A percentile compares a stretch with the other conserved stretches of the same genome.
Evolutionary conservation across 2,888 invertebrate species (phyloP).

Genomic region (Hipparchia sbordonii): DNA sequence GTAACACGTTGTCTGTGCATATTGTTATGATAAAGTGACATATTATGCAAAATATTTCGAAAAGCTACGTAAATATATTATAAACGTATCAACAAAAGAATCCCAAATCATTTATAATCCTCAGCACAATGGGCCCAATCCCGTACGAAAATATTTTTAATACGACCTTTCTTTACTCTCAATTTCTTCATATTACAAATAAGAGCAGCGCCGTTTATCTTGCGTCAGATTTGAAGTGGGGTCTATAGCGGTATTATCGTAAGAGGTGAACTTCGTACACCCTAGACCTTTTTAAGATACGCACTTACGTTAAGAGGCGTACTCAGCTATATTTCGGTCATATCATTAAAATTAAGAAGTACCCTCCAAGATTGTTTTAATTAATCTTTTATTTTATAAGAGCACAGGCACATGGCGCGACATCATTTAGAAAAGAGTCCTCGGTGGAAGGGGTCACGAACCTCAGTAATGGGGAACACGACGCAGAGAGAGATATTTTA

Average conservation of each 20-base stretch:
- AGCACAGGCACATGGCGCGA: too few species aligned
- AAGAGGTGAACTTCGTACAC: slow-evolving; percentile 67
- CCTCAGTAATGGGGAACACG: too few species aligned
- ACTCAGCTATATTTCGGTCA: slow-evolving; percentile 72
- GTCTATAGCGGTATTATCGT: slow-evolving; percentile 68
- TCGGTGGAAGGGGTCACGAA: too few species aligned
- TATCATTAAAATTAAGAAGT: slow-evolving; percentile 77
- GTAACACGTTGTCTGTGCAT: slow-evolving; percentile 6
- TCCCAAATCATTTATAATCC: slow-evolving; percentile 21
- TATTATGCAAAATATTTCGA: too few species aligned
- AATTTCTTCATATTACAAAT: slow-evolving; percentile 49
- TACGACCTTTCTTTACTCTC: slow-evolving; percentile 43
- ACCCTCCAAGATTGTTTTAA: slow-evolving; percentile 44
- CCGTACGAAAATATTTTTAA: slow-evolving; percentile 44
- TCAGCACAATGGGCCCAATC: slow-evolving; percentile 30
- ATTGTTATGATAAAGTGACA: background rate
- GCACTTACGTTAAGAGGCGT: slow-evolving; percentile 61
- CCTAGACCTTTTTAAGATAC: slow-evolving; percentile 70
- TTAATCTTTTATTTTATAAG: slow-evolving; percentile 13
- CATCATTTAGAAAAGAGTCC: too few species aligned
- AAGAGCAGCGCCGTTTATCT: slow-evolving; percentile 71
- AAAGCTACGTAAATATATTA: too few species aligned
- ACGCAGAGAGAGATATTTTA: too few species aligned
- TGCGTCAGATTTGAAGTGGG: slow-evolving; percentile 69
- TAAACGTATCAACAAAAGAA: slow-evolving; percentile 8